phyloP scores from a whole-genome alignment of 2,888 invertebrate genomes.

The Bruchidius siliquastri region DNA sequence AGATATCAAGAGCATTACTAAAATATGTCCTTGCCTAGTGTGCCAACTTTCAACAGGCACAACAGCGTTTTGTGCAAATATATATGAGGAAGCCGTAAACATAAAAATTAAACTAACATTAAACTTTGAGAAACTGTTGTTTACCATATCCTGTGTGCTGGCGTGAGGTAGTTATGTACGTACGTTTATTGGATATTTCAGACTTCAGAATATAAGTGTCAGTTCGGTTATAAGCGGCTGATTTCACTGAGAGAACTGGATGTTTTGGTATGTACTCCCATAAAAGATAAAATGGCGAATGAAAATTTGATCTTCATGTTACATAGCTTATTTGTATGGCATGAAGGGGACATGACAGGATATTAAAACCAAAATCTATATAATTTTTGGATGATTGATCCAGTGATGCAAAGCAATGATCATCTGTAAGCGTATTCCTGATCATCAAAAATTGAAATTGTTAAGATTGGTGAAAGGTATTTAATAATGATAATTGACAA shows the following conservation, averaged over 20 bases:
- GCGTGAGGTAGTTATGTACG: background rate
- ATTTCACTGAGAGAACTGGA: background rate
- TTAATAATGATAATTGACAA: too few species aligned
- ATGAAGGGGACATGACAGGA: too few species aligned
- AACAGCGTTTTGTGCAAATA: background rate
- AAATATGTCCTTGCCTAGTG: background rate
- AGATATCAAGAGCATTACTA: background rate
- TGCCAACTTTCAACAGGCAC: background rate
- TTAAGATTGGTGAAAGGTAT: too few species aligned
- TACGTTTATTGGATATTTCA: background rate
- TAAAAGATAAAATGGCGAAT: too few species aligned
- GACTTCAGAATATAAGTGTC: background rate
- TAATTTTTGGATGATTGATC: too few species aligned
- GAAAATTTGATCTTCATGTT: too few species aligned
- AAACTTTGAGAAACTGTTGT: background rate
- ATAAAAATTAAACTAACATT: background rate
- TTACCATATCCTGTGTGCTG: background rate
- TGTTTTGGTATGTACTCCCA: too few species aligned
- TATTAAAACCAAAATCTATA: too few species aligned
- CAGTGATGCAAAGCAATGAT: too few species aligned
- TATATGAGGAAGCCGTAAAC: background rate
- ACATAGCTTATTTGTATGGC: too few species aligned
- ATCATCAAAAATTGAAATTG: too few species aligned
- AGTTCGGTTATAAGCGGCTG: background rate
- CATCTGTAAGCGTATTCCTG: too few species aligned